These are phyloP conservation scores for Pseudopipra pipra DNA, from an alignment of 2,113 vertebrate genomes.

Conservation along the genomic window DNA sequence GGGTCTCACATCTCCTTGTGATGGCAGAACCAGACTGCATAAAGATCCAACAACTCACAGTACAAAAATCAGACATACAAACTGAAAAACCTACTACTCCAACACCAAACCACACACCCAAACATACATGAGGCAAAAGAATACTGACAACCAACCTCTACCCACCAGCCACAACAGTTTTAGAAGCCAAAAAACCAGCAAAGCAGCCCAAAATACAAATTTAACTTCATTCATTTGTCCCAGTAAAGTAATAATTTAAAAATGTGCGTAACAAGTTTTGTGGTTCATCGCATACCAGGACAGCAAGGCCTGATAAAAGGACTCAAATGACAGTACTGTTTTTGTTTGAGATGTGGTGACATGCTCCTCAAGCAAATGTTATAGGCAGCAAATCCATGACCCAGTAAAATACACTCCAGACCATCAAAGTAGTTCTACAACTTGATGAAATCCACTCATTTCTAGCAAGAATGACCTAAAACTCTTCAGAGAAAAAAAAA, in stretches of 20 bases:
- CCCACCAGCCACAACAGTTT: neutral
- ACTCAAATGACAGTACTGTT: slow-evolving; percentile 36
- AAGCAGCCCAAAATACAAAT: neutral
- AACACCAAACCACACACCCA: neutral
- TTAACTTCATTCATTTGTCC: neutral
- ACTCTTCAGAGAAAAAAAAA: slow-evolving; percentile 8
- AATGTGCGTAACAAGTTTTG: neutral
- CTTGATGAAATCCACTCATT: slow-evolving; percentile 42
- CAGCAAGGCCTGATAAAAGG: slow-evolving; percentile 37
- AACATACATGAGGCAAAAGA: neutral
- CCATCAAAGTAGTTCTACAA: slow-evolving; percentile 50
- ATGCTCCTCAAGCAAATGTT: slow-evolving; percentile 58
- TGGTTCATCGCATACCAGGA: slow-evolving; percentile 25
- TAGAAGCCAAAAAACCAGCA: neutral
- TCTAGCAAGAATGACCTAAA: slow-evolving; percentile 42
- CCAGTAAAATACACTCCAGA: slow-evolving; percentile 50
- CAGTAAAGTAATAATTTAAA: slow-evolving; percentile 16
- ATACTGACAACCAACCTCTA: neutral
- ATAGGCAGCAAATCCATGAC: slow-evolving; percentile 43
- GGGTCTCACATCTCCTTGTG: neutral
- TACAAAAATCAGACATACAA: neutral
- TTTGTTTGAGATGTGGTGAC: slow-evolving; percentile 47
- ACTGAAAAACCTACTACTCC: neutral
- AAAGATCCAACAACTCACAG: neutral
- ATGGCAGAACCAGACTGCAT: neutral